Percentiles rank a stretch among this genome's conserved stretches.
Evolutionary conservation across 2,113 vertebrate species (phyloP).

Genomic region (Martes martes): DNA sequence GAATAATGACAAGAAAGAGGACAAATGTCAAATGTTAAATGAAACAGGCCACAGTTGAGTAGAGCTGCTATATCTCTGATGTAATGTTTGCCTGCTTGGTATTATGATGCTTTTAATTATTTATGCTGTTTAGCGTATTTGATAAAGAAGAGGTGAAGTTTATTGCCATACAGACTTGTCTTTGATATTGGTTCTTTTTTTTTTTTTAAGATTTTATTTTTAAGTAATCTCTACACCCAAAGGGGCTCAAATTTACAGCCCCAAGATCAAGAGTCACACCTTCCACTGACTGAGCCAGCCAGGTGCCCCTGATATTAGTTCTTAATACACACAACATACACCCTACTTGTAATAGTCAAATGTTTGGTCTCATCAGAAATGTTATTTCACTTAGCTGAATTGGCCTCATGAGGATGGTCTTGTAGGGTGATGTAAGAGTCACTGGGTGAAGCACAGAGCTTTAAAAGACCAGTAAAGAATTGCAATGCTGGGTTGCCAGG

Average conservation of each 20-base stretch:
- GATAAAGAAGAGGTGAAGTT: slow-evolving; percentile 18
- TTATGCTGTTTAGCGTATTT: not conserved
- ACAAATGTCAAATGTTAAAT: not conserved
- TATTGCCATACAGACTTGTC: not conserved
- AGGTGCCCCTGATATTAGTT: not conserved
- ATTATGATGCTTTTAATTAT: slow-evolving; percentile 19
- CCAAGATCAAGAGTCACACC: not conserved
- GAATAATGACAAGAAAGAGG: not conserved
- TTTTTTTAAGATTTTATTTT: not conserved
- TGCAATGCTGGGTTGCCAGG: not conserved
- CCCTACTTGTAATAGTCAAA: not conserved
- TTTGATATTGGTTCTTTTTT: not conserved
- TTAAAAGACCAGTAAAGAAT: slow-evolving; percentile 4
- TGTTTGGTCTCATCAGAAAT: not conserved
- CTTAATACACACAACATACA: not conserved
- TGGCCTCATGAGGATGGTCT: not conserved
- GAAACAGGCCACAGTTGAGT: not conserved
- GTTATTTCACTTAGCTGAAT: not conserved
- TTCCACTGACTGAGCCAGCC: not conserved
- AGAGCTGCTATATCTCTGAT: not conserved
- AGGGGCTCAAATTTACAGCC: not conserved
- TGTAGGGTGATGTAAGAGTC: not conserved
- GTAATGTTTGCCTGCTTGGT: not conserved
- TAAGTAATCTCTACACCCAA: not conserved
- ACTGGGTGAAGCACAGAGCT: not conserved